phyloP scores from a whole-genome alignment of 92 coral and sea anemone genomes.

The Heliopora coerulea region DNA sequence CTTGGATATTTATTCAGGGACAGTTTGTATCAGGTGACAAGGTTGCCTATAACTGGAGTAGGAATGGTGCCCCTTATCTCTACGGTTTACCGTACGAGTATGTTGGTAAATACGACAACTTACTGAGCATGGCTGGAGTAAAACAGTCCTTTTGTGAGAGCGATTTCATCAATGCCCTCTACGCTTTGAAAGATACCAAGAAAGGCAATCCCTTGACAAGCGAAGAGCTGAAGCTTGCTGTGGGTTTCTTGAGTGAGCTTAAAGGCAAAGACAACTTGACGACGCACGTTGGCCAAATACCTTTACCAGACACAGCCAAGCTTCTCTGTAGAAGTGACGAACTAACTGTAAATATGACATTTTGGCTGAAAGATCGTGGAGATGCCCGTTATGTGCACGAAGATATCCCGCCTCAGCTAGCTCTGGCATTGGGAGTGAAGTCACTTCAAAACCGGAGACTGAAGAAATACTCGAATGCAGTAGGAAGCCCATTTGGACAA shows the following conservation, averaged over 20 bases:
- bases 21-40: slow-evolving; percentile 26
- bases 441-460: slow-evolving; percentile 8
- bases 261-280: background rate
- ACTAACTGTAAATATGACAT: slow-evolving; percentile 10
- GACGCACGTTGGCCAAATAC: slow-evolving; percentile 7
- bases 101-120: background rate
- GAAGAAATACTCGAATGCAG: slow-evolving; percentile 9
- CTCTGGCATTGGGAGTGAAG: slow-evolving; percentile 27
- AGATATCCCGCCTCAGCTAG: slow-evolving; percentile 27
- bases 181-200: slow-evolving; percentile 16
- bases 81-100: slow-evolving; percentile 23
- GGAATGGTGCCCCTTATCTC: slow-evolving; percentile 38
- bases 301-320: slow-evolving; percentile 14
- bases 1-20: slow-evolving; percentile 27
- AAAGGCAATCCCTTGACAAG: background rate
- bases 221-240: slow-evolving; percentile 11
- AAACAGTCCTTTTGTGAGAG: slow-evolving; percentile 9
- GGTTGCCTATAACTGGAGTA: slow-evolving; percentile 29
- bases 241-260: slow-evolving; percentile 20
- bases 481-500: slow-evolving; percentile 35
- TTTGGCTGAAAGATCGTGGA: slow-evolving; percentile 5
- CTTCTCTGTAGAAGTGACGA: slow-evolving; percentile 7
- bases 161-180: slow-evolving; percentile 40
- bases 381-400: slow-evolving; percentile 26
- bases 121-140: slow-evolving; percentile 20